Base-by-base conservation (phyloP, 2,797 vertebrate species). In the Cynopterus sphinx region DNA sequence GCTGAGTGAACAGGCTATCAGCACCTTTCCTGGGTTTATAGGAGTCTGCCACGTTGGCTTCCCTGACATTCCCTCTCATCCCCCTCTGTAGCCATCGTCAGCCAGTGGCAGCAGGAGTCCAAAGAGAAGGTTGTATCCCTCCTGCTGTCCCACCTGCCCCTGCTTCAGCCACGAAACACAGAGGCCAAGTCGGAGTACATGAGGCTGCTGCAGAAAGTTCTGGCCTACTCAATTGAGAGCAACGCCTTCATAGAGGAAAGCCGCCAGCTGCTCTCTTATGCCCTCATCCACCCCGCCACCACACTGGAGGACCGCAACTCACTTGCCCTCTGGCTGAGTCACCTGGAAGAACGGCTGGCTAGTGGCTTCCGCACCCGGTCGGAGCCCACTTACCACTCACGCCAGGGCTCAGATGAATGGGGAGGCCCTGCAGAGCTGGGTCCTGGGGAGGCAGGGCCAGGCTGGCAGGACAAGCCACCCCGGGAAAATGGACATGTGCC, bases 211-310 rank as follows among this genome's bases (percentile, higher is more conserved):
- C 99, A 99, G 98, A 99, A 99, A 97, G 99, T 99, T 95, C 98
- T 99, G 98, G 99, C 99, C 94, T 99, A 99, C 98, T 99, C 99
- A 36, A 99, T 99, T 4, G 99, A 99, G 98, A 99, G 99, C 98
- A 99, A 99, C 97, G 98, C 99, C 96, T 99, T 99, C 97, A 99
- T 99, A 31, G 99, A 99, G 98, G 99, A 99, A 98, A 99, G 99
- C 98, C 98, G 99, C 81, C 99, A 99, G 98, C 98, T 99, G 96
- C 99, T 99, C 10, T 99, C 99, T 94, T 99, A 99, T 2, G 99
- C 99, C n/a, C 99, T 99, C 97, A 99, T 99, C 98, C 99, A 99
- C 97, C 99, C 99, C 0, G 99, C 99, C 97, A 99, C 99, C 98
- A 99, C 99, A 1, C 98, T 99, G 97, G 99, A 99, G 3, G 99